Base-by-base conservation (phyloP, 2,888 invertebrate genomes). In the Branchellion lobata region DNA sequence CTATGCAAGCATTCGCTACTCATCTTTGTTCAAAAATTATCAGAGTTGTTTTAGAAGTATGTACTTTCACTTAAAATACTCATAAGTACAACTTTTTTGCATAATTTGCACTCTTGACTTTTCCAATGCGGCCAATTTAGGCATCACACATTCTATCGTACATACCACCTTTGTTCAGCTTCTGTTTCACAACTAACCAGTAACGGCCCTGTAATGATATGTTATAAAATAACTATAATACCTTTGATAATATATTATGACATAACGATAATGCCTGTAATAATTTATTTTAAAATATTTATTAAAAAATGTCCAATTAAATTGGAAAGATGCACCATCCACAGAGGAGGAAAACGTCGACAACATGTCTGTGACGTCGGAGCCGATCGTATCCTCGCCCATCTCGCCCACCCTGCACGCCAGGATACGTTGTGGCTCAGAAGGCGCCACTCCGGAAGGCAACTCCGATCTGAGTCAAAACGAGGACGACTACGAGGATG, bases 291-390 rank as follows among this genome's bases (percentile, higher is more conserved):
- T n/a, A n/a, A n/a, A n/a, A n/a, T n/a, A n/a, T n/a, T n/a, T n/a
- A n/a, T n/a, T n/a, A n/a, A n/a, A n/a, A n/a, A n/a, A n/a, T n/a
- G n/a, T n/a, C n/a, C n/a, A n/a, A n/a, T n/a, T n/a, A n/a, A n/a
- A n/a, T n/a, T n/a, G n/a, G n/a, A n/a, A n/a, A n/a, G n/a, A n/a
- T n/a, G n/a, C n/a, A n/a, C n/a, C n/a, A n/a, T n/a, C n/a, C 61
- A 57, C 75, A 53, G 34, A 80, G 1, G 81, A 82, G 5, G 81
- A 83, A n/a, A 81, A 83, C 18, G 82, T 81, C 3, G 83, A 83
- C 47, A 72, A 71, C 36, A 78, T 81, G 36, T 83, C 83, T n/a
- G 81, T 82, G 73, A 81, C 81, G 34, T 83, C 83, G 2, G 83
- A 83, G 68, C 83, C 83, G 11, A 79, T 80, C 14, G 79, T 81